Conservation (phyloP, 2,797 vertebrate genomes). For the Periparus ater region DNA sequence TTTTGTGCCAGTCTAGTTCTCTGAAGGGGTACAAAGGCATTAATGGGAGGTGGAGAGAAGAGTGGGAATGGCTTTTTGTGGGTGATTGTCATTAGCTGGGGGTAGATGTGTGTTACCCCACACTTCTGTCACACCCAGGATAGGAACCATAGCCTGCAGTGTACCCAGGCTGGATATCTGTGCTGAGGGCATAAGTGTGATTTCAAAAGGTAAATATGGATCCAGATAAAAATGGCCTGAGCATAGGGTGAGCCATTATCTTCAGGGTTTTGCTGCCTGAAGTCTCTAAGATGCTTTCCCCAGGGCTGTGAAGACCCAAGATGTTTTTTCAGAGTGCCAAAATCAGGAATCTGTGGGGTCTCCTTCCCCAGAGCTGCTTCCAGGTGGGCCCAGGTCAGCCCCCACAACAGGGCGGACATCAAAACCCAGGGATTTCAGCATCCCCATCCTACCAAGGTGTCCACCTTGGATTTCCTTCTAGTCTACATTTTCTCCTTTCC, state of each 20-base stretch:
- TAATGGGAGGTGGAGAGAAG: neutral
- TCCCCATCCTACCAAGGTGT: neutral
- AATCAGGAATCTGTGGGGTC: neutral
- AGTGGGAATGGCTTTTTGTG: neutral
- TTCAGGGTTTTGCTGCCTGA: neutral
- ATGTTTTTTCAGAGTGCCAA: neutral
- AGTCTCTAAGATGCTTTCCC: neutral
- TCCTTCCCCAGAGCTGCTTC: neutral
- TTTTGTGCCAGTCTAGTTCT: neutral
- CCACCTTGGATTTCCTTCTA: neutral
- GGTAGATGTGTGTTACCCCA: neutral
- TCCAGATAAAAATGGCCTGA: neutral
- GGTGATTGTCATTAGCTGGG: neutral
- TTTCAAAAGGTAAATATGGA: neutral
- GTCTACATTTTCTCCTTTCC: neutral
- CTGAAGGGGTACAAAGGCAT: neutral
- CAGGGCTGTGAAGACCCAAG: neutral
- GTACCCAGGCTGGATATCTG: neutral
- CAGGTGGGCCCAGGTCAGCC: neutral
- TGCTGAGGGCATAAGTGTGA: neutral
- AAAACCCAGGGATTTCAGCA: neutral
- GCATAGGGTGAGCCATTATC: neutral
- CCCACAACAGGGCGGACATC: neutral
- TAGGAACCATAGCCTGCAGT: neutral
- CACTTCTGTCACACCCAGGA: neutral